These are phyloP conservation scores for Euproctis similis DNA, from an alignment of 2,888 invertebrate genomes.

Conservation along the genomic window DNA sequence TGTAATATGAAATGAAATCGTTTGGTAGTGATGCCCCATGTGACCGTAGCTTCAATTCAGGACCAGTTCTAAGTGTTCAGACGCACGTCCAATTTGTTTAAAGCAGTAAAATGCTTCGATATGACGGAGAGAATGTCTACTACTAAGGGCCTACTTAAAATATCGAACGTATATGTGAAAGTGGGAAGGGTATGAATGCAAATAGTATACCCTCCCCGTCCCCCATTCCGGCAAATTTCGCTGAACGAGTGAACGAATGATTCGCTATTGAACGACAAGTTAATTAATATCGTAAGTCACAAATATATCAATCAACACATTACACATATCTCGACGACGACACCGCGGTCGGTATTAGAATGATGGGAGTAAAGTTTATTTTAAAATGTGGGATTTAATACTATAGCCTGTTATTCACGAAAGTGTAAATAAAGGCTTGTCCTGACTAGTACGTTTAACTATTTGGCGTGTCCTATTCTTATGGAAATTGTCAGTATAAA, in stretches of 20 bases:
- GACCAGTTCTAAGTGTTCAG: conserved; percentile 70
- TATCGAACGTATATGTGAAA: no score
- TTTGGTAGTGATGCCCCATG: conserved; percentile 39
- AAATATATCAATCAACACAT: conserved; percentile 29
- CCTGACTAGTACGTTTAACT: no score
- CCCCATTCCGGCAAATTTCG: no score
- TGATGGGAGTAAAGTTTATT: conserved; percentile 31
- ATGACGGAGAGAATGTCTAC: no score
- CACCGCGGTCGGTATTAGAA: conserved; percentile 37
- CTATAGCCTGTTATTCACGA: no score
- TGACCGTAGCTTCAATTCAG: conserved; percentile 45
- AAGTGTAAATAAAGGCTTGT: no score
- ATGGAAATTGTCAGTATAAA: no score
- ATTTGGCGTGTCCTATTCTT: no score
- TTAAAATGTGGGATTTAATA: conserved; percentile 18
- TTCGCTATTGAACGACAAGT: conserved; percentile 24
- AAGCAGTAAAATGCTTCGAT: no score
- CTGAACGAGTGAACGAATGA: no score
- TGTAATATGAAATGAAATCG: conserved; percentile 43
- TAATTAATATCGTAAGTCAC: conserved; percentile 31
- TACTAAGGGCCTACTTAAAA: conserved; percentile 14
- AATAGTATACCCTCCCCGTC: no score
- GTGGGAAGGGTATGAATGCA: no score
- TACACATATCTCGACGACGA: conserved; percentile 48
- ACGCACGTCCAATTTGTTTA: conserved; percentile 72